Conservation (phyloP, 2,113 vertebrate species). For the Rhabdornis inornatus region DNA sequence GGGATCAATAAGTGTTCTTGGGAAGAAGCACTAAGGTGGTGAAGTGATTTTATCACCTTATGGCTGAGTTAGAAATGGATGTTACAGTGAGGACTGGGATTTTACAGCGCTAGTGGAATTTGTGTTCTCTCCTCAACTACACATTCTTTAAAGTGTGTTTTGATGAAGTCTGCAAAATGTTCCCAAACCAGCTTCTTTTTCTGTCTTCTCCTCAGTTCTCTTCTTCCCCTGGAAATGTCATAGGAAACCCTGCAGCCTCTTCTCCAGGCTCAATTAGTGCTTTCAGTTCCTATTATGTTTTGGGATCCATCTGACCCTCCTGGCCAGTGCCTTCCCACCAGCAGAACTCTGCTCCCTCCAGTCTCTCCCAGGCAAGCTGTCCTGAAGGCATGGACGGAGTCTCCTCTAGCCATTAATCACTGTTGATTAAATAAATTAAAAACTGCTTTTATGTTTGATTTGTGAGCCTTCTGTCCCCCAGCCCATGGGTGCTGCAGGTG, state of each 20-base stretch:
- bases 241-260: conserved; percentile 2
- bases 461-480: not conserved
- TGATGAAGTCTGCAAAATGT: not conserved
- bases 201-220: not conserved
- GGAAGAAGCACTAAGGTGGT: not conserved
- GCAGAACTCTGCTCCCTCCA: not conserved
- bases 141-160: too few species aligned
- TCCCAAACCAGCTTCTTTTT: not conserved
- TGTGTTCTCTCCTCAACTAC: not conserved
- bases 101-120: not conserved
- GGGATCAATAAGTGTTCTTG: not conserved
- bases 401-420: not conserved
- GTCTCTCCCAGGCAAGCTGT: not conserved
- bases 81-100: not conserved
- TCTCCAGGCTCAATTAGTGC: conserved; percentile 38
- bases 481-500: not conserved
- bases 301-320: not conserved
- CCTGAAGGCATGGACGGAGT: fast-evolving
- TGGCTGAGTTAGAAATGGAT: not conserved
- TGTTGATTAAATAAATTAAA: not conserved
- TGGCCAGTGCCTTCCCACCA: not conserved
- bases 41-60: not conserved
- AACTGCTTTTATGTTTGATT: not conserved
- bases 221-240: conserved; percentile 17
- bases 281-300: conserved; percentile 57